A percentile compares a stretch with the other conserved stretches of the same genome.
Evolutionary conservation across 1,140 invertebrate species (phyloP).

Genomic region (Neodiprion virginianus): DNA sequence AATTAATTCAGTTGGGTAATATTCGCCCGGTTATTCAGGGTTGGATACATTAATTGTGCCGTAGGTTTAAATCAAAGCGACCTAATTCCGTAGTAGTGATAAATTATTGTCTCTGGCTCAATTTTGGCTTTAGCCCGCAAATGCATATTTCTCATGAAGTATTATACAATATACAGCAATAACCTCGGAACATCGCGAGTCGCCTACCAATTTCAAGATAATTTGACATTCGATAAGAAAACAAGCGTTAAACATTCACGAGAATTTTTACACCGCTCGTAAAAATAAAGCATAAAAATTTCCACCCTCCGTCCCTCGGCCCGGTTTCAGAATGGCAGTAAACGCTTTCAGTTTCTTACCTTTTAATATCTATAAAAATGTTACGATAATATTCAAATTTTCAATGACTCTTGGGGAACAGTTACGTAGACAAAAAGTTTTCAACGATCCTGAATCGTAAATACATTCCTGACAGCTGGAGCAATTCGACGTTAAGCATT

Average conservation of each 20-base stretch:
- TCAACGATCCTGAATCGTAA: neutral
- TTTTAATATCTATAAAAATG: constrained; percentile 12
- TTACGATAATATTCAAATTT: constrained; percentile 5
- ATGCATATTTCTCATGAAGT: neutral
- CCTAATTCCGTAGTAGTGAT: neutral
- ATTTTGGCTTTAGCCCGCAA: neutral
- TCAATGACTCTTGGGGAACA: neutral
- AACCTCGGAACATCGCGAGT: neutral
- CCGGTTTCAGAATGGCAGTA: neutral
- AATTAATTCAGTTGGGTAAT: neutral
- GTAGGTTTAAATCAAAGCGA: neutral
- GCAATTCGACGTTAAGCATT: too few relatives aligned
- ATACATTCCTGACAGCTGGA: neutral
- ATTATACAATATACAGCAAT: too few relatives aligned
- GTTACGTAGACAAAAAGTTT: neutral
- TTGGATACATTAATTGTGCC: neutral
- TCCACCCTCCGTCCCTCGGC: neutral
- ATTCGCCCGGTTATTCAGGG: neutral
- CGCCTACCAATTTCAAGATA: neutral
- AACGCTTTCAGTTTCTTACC: constrained; percentile 10
- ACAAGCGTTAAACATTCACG: constrained; percentile 15
- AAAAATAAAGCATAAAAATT: constrained; percentile 11
- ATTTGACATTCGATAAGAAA: constrained; percentile 4
- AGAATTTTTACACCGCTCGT: constrained; percentile 12
- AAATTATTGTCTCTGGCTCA: neutral